Percentiles rank a stretch among this genome's conserved stretches.
Conservation (phyloP, 2,113 vertebrate genomes). For the Barbus barbus region DNA sequence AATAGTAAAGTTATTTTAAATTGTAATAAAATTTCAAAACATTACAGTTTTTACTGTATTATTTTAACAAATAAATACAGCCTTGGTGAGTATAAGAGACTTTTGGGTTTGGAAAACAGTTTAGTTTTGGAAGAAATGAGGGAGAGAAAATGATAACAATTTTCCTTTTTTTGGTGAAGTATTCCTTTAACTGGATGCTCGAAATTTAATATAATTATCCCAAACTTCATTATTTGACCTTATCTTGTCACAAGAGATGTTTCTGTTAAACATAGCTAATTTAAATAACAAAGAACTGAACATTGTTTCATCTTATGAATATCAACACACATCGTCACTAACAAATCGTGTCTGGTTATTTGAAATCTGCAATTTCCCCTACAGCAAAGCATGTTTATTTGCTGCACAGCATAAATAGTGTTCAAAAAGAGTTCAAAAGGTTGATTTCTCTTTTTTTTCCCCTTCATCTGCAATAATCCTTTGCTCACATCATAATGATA, state of each 20-base stretch:
- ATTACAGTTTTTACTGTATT: neutral
- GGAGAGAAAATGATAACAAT: neutral
- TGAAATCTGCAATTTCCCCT: constrained; percentile 19
- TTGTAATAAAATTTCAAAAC: neutral
- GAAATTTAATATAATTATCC: neutral
- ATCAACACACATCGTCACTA: neutral
- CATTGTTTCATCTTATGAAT: constrained; percentile 5
- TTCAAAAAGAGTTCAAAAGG: constrained; percentile 31
- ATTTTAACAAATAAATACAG: neutral
- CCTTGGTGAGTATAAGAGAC: neutral
- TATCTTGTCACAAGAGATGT: neutral
- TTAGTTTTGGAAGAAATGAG: neutral
- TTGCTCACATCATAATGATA: constrained; percentile 11
- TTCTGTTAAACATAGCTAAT: neutral
- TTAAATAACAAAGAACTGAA: constrained; percentile 15
- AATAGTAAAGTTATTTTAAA: neutral
- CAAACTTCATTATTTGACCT: constrained; percentile 6
- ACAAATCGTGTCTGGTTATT: constrained; percentile 23
- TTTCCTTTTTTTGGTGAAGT: neutral
- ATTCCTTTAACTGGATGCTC: neutral
- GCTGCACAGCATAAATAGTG: constrained; percentile 4
- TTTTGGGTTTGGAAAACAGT: neutral
- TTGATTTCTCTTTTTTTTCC: neutral
- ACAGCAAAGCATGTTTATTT: constrained; percentile 42
- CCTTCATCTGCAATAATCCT: constrained; percentile 30